Conservation (phyloP, 2,797 vertebrate genomes). For the Falco columbarius region DNA sequence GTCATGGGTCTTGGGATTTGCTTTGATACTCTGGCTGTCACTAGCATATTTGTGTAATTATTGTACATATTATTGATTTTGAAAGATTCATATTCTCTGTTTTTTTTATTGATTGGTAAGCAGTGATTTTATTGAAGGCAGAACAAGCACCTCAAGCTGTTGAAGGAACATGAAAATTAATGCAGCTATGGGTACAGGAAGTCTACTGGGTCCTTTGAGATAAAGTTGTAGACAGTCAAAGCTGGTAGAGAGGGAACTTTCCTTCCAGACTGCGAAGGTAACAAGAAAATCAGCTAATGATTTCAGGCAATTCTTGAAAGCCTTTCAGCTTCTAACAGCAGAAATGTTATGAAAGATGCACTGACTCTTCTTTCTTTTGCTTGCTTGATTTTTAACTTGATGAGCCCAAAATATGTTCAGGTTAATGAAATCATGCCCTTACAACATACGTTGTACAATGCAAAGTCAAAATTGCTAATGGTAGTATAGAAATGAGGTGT, state of each 20-base stretch:
- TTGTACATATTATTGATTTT: conserved; percentile 70
- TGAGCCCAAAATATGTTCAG: conserved; percentile 26
- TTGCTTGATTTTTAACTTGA: conserved; percentile 50
- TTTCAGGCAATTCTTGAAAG: conserved; percentile 57
- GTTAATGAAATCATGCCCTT: conserved; percentile 42
- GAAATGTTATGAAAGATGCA: conserved; percentile 65
- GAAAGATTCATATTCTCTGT: conserved; percentile 70
- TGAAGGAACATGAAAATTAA: conserved; percentile 67
- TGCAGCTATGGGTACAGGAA: conserved; percentile 53
- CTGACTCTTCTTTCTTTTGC: conserved; percentile 24
- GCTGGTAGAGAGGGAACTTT: conserved; percentile 16
- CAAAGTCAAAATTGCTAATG: conserved; percentile 46
- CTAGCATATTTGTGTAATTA: conserved; percentile 65
- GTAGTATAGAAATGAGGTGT: conserved; percentile 45
- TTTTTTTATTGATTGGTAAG: conserved; percentile 71
- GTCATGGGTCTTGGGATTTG: conserved; percentile 39
- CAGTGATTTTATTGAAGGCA: conserved; percentile 72
- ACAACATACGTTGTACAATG: not conserved
- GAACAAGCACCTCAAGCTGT: conserved; percentile 61
- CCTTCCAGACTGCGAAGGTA: conserved; percentile 49
- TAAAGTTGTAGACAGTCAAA: conserved; percentile 44
- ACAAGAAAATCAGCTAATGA: conserved; percentile 36
- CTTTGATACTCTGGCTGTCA: conserved; percentile 24
- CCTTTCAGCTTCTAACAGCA: conserved; percentile 50
- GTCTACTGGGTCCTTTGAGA: conserved; percentile 44